A percentile compares a stretch with the other conserved stretches of the same genome.
These are phyloP conservation scores for Drosophila ochracea DNA, from an alignment of 2,888 invertebrate species.

Conservation along the genomic window DNA sequence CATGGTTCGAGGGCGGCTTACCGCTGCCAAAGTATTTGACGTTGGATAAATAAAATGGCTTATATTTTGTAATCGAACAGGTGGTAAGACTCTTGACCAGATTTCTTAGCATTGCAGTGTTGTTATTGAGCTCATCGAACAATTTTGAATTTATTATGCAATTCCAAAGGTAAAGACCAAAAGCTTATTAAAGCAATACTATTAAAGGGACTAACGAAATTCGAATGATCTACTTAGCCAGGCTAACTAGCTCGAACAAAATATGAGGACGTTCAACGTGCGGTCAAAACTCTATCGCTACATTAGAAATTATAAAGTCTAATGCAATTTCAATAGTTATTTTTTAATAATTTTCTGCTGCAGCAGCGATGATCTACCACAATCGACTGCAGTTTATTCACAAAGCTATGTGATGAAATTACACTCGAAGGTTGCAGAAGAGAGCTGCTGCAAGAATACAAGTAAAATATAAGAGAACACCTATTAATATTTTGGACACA, in stretches of 20 bases:
- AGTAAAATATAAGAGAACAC: neutral
- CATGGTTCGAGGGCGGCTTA: neutral
- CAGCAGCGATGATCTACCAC: constrained; percentile 5
- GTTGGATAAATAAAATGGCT: neutral
- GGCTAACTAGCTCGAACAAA: constrained; percentile 3
- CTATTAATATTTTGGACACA: constrained; percentile 5
- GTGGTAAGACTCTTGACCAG: neutral
- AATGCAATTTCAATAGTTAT: neutral
- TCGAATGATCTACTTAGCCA: neutral
- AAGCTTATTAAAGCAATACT: neutral
- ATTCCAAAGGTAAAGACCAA: constrained; percentile 3
- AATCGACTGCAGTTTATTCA: constrained; percentile 13
- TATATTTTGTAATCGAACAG: no score
- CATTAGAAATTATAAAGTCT: neutral
- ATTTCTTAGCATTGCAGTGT: constrained; percentile 18
- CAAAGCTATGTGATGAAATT: neutral
- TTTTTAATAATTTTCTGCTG: constrained; percentile 5
- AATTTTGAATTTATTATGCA: constrained; percentile 10
- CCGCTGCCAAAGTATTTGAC: neutral
- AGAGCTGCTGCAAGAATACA: neutral
- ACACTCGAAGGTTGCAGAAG: constrained; percentile 18
- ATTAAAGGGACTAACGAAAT: neutral
- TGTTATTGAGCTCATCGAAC: neutral
- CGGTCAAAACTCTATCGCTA: neutral
- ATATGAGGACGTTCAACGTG: no score